phyloP scores from a whole-genome alignment of 2,797 vertebrate genomes.

The Eospalax fontanierii region DNA sequence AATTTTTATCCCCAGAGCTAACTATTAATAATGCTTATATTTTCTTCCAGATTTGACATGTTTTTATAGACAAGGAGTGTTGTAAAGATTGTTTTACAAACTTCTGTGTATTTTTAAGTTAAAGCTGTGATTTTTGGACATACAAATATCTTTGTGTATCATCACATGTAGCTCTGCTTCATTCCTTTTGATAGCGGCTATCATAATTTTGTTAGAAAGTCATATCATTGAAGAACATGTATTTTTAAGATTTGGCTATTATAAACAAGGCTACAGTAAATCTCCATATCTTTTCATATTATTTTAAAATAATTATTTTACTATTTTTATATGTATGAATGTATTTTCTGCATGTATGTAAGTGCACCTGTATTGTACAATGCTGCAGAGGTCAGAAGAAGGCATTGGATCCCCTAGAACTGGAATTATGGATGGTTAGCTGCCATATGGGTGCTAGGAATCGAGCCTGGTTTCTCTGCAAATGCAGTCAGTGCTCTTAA shows the following conservation, averaged over 20 bases:
- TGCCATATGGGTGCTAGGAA: no score
- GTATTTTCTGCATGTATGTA: no score
- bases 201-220: slow-evolving; percentile 41
- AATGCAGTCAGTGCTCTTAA: no score
- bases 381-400: no score
- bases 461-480: no score
- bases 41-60: background rate
- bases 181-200: slow-evolving; percentile 53
- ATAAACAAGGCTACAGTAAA: background rate
- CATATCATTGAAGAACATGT: slow-evolving; percentile 3
- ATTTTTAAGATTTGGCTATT: background rate
- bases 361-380: no score
- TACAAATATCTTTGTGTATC: background rate
- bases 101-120: slow-evolving; percentile 43
- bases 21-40: background rate
- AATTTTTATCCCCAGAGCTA: slow-evolving; percentile 11
- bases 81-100: slow-evolving; percentile 34
- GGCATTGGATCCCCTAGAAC: no score
- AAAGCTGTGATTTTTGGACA: background rate
- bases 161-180: background rate
- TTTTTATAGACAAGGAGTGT: background rate
- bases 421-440: no score
- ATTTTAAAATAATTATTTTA: no score
- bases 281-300: slow-evolving; percentile 3
- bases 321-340: no score